These are phyloP conservation scores for Beris morrisii DNA, from an alignment of 2,888 invertebrate genomes.

Conservation along the genomic window DNA sequence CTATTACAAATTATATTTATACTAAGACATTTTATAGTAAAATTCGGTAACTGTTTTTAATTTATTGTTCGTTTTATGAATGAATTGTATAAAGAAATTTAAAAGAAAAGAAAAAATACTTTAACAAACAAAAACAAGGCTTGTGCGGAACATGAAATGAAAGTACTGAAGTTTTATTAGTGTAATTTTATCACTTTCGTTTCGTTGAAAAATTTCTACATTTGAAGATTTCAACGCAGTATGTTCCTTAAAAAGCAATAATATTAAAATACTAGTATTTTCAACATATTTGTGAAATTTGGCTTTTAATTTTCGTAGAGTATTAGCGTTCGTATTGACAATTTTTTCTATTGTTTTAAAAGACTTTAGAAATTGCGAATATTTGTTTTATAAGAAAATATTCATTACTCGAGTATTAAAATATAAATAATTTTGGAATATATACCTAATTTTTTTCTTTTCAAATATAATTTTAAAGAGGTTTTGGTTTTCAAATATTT, in stretches of 20 bases:
- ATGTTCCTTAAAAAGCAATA: conserved; percentile 20
- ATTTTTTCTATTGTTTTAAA: too few relatives aligned
- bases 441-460: too few relatives aligned
- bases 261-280: neutral
- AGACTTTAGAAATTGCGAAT: too few relatives aligned
- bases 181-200: neutral
- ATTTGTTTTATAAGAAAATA: too few relatives aligned
- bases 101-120: neutral
- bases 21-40: conserved; percentile 14
- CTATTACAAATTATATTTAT: too few relatives aligned
- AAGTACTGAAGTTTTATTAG: neutral
- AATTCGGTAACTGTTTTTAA: conserved; percentile 20
- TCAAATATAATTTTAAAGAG: too few relatives aligned
- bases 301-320: conserved; percentile 6
- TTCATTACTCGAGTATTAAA: conserved; percentile 22
- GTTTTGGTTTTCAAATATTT: too few relatives aligned
- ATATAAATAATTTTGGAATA: conserved; percentile 8
- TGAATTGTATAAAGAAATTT: too few relatives aligned
- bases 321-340: neutral
- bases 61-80: conserved; percentile 29
- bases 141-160: conserved; percentile 13
- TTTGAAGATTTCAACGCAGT: neutral
- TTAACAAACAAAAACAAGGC: conserved; percentile 12
- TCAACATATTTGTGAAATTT: neutral
- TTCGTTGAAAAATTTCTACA: conserved; percentile 1